Percentiles rank a stretch among this genome's conserved stretches.
Evolutionary conservation across 2,113 vertebrate genomes (phyloP).

Genomic region (Picathartes gymnocephalus): DNA sequence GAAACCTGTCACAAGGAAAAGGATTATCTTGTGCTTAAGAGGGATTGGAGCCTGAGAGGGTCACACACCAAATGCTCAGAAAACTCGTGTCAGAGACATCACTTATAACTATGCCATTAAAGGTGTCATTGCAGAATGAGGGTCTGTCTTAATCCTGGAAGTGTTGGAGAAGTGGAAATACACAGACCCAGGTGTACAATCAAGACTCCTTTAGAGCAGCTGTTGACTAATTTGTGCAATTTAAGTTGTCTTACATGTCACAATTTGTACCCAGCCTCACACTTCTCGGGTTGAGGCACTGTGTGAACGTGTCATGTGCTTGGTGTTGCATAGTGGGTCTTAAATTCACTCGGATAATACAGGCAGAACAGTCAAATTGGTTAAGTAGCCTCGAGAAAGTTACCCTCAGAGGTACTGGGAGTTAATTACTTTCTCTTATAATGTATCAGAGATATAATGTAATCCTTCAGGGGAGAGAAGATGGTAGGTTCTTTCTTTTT

Average conservation of each 20-base stretch:
- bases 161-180: slow-evolving; percentile 10
- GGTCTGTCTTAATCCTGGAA: not conserved
- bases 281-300: not conserved
- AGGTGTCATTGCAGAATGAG: not conserved
- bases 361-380: not conserved
- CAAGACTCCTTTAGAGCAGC: slow-evolving; percentile 37
- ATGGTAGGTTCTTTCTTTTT: not conserved
- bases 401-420: not conserved
- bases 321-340: not conserved
- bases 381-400: not conserved
- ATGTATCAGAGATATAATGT: not conserved
- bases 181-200: slow-evolving; percentile 29
- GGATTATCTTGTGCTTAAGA: slow-evolving; percentile 4
- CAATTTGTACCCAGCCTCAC: not conserved
- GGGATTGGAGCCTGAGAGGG: not conserved
- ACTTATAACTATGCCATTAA: not conserved
- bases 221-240: slow-evolving; percentile 53
- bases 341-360: not conserved
- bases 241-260: slow-evolving; percentile 19
- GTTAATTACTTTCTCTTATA: not conserved
- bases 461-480: not conserved
- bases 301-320: not conserved
- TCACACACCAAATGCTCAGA: not conserved
- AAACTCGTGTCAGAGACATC: not conserved
- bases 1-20: slow-evolving; percentile 46